Conservation (phyloP, 1,140 invertebrate genomes). For the Drosophila arizonae region DNA sequence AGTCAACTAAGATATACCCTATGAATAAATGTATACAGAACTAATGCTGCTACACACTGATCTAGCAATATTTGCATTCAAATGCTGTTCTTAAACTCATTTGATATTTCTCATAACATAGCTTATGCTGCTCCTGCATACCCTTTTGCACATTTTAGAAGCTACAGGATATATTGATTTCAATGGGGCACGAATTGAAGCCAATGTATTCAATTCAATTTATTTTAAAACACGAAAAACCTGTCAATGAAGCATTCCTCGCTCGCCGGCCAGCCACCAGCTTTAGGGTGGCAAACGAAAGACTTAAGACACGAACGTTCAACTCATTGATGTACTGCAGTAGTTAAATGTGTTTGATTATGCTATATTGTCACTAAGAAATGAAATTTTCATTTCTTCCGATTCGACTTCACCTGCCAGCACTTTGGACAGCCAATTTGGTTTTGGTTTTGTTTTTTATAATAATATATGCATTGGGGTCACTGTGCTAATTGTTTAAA, state of each 20-base stretch:
- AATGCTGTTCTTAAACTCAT: too few relatives aligned
- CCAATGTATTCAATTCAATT: constrained; percentile 42
- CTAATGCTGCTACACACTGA: too few relatives aligned
- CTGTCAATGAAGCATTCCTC: constrained; percentile 44
- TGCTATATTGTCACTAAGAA: background rate
- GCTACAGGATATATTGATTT: constrained; percentile 5
- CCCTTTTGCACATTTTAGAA: background rate
- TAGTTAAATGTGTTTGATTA: constrained; percentile 2
- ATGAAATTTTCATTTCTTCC: background rate
- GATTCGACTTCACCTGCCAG: background rate
- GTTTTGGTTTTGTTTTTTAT: constrained; percentile 23
- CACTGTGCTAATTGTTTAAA: constrained; percentile 71
- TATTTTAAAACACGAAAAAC: constrained; percentile 48
- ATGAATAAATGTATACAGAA: background rate
- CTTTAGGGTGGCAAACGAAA: constrained; percentile 30
- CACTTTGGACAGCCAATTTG: background rate
- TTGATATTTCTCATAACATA: background rate
- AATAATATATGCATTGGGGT: constrained; percentile 68
- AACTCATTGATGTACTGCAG: constrained; percentile 19
- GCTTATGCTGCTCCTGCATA: background rate
- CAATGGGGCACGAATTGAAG: constrained; percentile 21
- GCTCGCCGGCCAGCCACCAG: background rate
- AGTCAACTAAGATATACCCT: background rate
- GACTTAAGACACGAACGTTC: constrained; percentile 42
- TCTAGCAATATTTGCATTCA: too few relatives aligned